Percentiles rank a stretch among this genome's conserved stretches.
phyloP scores from a whole-genome alignment of 2,888 invertebrate genomes.

The Synanthedon tipuliformis region DNA sequence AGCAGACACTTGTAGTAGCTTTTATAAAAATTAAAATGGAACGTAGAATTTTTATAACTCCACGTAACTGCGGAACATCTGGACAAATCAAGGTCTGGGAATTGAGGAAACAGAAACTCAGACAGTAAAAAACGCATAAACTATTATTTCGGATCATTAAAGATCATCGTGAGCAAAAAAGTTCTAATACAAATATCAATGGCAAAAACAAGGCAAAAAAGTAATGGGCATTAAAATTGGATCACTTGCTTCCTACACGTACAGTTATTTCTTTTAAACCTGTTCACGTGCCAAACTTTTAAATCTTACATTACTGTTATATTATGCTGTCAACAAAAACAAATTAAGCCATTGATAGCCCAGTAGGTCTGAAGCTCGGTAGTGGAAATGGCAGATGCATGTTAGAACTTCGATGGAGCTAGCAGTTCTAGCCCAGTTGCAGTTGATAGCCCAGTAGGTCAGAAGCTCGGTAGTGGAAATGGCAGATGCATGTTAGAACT shows the following conservation, averaged over 20 bases:
- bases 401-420: too few species aligned
- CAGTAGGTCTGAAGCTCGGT: too few species aligned
- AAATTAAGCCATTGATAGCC: too few species aligned
- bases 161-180: slow-evolving; percentile 34
- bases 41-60: slow-evolving; percentile 20
- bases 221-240: slow-evolving; percentile 35
- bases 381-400: too few species aligned
- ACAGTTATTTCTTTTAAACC: slow-evolving; percentile 31
- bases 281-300: too few species aligned
- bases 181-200: slow-evolving; percentile 26
- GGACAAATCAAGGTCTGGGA: slow-evolving; percentile 53
- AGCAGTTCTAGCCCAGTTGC: too few species aligned
- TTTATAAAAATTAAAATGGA: slow-evolving; percentile 20
- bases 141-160: slow-evolving; percentile 49
- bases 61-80: slow-evolving; percentile 38
- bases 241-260: slow-evolving; percentile 37
- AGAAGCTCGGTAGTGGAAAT: too few species aligned
- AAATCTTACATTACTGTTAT: too few species aligned
- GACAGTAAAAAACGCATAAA: slow-evolving; percentile 42
- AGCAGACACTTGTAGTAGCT: slow-evolving; percentile 1
- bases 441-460: too few species aligned
- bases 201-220: slow-evolving; percentile 23
- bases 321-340: too few species aligned
- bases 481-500: too few species aligned
- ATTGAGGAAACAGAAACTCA: slow-evolving; percentile 48